Evolutionary conservation across 1,140 invertebrate genomes (phyloP), one percentile per base, ranked within the genome.

Genomic region (Drosophila albomicans): DNA sequence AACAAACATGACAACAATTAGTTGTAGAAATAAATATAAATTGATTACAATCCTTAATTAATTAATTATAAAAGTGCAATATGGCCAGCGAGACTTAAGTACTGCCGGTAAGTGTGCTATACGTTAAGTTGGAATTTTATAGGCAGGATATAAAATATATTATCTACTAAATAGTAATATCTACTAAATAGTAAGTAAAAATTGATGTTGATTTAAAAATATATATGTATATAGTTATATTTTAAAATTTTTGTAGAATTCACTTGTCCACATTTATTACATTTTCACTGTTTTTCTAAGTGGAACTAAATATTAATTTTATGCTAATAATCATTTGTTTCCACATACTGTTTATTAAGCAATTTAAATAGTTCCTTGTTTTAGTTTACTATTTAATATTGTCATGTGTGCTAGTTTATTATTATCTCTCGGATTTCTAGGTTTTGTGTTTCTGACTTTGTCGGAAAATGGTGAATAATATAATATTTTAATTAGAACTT

Each of bases 381-480:
- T 20, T n/a, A 49, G 20, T 20, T 5, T 28, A 48, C 8, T 38
- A 5, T 38, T n/a, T 28, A 35, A 30, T 48, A 7, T 41, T 49
- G 41, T 49, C 46, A 74, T 74, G 71, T n/a, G 8, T 16, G 43
- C 3, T 5, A 16, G 56, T 41, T 11, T 30, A 1, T 7, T 56
- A 1, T 7, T 56, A 41, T 2, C 10, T 3, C 13, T 69, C 25
- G 10, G 30, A 11, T 56, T 5, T 13, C 13, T 68, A 3, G 16
- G 8, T 4, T 1, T 52, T 16, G n/a, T 25, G 20, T 4, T 3
- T 46, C 13, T 54, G 13, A 10, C 4, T 8, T 16, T 11, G 41
- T 6, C 20, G 0, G 28, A 56, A 16, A 51, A 38, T 64, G 67
- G 67, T 75, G 45, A 75, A 35, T 75, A 51, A 10, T 5, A 4